phyloP scores from a whole-genome alignment of 2,113 vertebrate genomes.

The Turdus rufiventris region DNA sequence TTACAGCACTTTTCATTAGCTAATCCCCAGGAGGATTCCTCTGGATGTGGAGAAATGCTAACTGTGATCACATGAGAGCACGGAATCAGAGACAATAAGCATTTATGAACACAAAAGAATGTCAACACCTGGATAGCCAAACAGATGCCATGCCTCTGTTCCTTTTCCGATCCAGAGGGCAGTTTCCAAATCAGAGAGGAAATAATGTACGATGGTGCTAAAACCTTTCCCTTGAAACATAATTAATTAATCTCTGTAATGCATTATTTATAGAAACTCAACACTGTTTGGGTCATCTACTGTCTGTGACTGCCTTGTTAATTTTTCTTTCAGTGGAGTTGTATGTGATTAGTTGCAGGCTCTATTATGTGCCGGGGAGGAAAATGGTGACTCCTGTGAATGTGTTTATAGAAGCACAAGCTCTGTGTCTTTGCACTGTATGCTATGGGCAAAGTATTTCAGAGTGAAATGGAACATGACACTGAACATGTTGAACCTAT shows the following conservation, averaged over 20 bases:
- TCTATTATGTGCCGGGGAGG: not conserved
- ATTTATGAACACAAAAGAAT: not conserved
- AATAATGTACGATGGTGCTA: not conserved
- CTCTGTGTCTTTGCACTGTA: not conserved
- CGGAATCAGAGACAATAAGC: not conserved
- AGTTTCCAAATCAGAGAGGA: not conserved
- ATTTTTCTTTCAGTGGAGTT: not conserved
- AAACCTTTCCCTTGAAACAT: not conserved
- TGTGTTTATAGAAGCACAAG: not conserved
- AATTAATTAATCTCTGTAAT: not conserved
- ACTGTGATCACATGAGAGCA: not conserved
- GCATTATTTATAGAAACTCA: not conserved
- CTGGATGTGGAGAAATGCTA: not conserved
- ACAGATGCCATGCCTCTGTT: not conserved
- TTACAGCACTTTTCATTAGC: conserved; percentile 60
- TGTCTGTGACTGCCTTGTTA: not conserved
- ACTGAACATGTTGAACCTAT: not conserved
- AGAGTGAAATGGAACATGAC: not conserved
- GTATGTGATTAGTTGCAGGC: not conserved
- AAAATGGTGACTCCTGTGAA: not conserved
- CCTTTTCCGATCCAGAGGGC: not conserved
- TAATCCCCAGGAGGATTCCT: not conserved
- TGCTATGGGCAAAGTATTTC: not conserved
- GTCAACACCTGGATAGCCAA: not conserved
- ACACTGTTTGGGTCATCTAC: not conserved